A percentile compares a stretch with the other conserved stretches of the same genome.
Evolutionary conservation across 2,888 invertebrate genomes (phyloP).

Genomic region (Busseola fusca): DNA sequence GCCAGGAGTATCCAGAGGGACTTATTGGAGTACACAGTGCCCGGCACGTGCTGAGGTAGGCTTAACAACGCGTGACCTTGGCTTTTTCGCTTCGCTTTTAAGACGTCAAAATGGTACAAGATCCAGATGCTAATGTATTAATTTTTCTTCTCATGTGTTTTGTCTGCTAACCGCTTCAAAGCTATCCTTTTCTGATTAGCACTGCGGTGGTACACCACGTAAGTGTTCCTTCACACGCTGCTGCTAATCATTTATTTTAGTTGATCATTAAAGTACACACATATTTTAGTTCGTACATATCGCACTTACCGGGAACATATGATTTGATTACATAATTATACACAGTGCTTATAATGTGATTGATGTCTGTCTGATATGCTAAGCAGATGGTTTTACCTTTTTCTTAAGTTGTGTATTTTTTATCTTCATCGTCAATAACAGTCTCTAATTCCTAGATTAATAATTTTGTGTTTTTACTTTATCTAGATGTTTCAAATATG

Average conservation of each 20-base stretch:
- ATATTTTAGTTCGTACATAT: conserved; percentile 39
- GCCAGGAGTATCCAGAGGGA: conserved; percentile 64
- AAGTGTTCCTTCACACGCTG: conserved; percentile 51
- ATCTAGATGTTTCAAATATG: neutral
- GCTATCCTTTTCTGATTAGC: conserved; percentile 57
- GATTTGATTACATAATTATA: conserved; percentile 42
- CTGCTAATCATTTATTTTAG: conserved; percentile 54
- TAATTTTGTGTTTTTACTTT: neutral
- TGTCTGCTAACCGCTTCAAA: conserved; percentile 49
- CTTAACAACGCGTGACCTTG: conserved; percentile 72
- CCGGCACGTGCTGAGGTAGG: conserved; percentile 83
- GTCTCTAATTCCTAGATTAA: neutral
- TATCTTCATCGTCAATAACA: neutral
- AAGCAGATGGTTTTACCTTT: conserved; percentile 1
- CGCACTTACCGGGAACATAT: conserved; percentile 22
- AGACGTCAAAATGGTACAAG: conserved; percentile 60
- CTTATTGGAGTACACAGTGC: conserved; percentile 68
- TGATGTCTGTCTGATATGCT: conserved; percentile 18
- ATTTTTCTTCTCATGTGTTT: conserved; percentile 43
- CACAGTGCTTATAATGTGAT: conserved; percentile 11
- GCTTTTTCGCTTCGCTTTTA: conserved; percentile 69
- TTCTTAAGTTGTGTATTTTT: neutral
- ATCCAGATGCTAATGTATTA: conserved; percentile 53
- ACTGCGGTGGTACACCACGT: conserved; percentile 44
- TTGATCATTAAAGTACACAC: conserved; percentile 47